A percentile compares a stretch with the other conserved stretches of the same genome.
These are phyloP conservation scores for Charaxes varanes DNA, from an alignment of 1,140 invertebrate genomes.

Conservation along the genomic window DNA sequence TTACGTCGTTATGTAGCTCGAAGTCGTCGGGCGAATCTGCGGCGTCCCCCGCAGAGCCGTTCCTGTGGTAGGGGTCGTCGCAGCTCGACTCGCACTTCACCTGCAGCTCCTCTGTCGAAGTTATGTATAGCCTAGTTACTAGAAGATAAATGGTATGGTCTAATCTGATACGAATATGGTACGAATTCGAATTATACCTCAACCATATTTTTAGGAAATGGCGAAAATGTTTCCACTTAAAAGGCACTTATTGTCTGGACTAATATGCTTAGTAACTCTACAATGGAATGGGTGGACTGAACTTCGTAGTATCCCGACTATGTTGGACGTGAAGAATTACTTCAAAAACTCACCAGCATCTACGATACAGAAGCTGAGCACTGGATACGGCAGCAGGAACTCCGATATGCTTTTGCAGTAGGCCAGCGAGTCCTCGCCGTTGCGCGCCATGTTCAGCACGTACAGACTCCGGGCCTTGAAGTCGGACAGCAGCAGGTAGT, in stretches of 20 bases:
- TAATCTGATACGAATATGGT: no score
- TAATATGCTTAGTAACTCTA: no score
- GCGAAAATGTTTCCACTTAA: no score
- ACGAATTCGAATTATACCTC: no score
- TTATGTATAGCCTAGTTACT: no score
- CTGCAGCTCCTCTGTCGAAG: constrained; percentile 42
- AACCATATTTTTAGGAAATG: no score
- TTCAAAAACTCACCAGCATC: constrained; percentile 77
- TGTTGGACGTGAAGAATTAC: no score
- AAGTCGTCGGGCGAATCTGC: constrained; percentile 43
- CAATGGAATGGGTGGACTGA: no score
- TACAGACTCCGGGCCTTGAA: constrained; percentile 86
- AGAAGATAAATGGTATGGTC: background rate
- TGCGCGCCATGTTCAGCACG: constrained; percentile 79
- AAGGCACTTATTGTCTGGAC: no score
- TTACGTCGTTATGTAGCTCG: constrained; percentile 40
- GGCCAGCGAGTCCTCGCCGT: constrained; percentile 42
- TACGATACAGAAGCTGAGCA: constrained; percentile 89
- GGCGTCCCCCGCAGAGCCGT: constrained; percentile 36
- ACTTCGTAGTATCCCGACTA: no score
- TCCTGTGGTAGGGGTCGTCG: constrained; percentile 55
- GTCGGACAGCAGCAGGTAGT: constrained; percentile 90
- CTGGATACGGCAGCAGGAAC: constrained; percentile 87
- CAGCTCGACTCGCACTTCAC: constrained; percentile 60
- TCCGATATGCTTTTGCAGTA: constrained; percentile 82